A percentile compares a stretch with the other conserved stretches of the same genome.
Conservation (phyloP, 2,113 vertebrate species). For the Syngnathoides biaculeatus region DNA sequence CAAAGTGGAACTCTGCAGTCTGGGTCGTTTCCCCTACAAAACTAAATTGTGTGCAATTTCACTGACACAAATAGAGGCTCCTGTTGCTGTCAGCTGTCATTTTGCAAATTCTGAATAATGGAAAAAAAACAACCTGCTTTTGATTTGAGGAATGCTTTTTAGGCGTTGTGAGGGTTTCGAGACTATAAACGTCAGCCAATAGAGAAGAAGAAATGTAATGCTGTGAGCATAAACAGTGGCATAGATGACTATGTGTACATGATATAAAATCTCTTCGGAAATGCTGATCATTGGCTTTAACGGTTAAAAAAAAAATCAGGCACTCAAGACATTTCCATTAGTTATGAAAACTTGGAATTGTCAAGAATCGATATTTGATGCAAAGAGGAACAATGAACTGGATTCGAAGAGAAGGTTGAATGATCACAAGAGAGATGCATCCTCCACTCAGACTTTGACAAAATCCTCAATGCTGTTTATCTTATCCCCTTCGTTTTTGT, state of each 20-base stretch:
- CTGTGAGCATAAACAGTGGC: neutral
- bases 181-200: too few relatives aligned
- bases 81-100: too few relatives aligned
- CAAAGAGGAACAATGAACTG: constrained; percentile 46
- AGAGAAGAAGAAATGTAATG: neutral
- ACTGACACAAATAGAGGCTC: too few relatives aligned
- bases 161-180: too few relatives aligned
- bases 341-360: constrained; percentile 28
- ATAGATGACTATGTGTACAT: constrained; percentile 11
- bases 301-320: constrained; percentile 17
- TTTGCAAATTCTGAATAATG: too few relatives aligned
- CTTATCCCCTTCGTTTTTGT: constrained; percentile 23
- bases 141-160: too few relatives aligned
- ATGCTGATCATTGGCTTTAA: constrained; percentile 16
- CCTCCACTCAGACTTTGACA: constrained; percentile 40
- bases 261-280: constrained; percentile 16
- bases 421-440: constrained; percentile 36
- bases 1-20: too few relatives aligned
- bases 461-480: constrained; percentile 34
- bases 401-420: constrained; percentile 31
- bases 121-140: too few relatives aligned
- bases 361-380: constrained; percentile 43
- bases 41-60: too few relatives aligned
- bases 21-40: too few relatives aligned
- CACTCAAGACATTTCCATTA: constrained; percentile 16